A percentile compares a stretch with the other conserved stretches of the same genome.
phyloP scores from a whole-genome alignment of 2,113 vertebrate genomes.

The Lasiurus borealis region DNA sequence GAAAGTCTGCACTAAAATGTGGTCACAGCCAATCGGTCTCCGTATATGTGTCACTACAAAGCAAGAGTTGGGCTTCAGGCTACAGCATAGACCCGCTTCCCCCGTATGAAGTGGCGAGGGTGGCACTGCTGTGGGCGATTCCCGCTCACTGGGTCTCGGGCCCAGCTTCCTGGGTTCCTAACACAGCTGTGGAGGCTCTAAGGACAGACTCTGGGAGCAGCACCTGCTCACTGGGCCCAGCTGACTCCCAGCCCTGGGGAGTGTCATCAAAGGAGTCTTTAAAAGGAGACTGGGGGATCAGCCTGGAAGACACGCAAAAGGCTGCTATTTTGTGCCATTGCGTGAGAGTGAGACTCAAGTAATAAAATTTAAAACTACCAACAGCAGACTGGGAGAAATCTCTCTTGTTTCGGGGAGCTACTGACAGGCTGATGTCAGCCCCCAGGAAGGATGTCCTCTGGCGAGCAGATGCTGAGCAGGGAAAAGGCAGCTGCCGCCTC shows the following conservation, averaged over 20 bases:
- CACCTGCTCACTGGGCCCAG: not conserved
- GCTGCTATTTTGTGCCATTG: not conserved
- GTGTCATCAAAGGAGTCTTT: not conserved
- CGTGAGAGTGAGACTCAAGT: constrained; percentile 12
- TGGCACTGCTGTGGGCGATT: not conserved
- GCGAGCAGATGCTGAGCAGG: not conserved
- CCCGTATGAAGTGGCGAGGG: not conserved
- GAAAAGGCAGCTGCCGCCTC: not conserved
- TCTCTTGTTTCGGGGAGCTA: constrained; percentile 7
- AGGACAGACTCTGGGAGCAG: not conserved
- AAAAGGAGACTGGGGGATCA: not conserved
- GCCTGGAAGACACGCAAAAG: not conserved
- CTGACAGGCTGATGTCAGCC: constrained; percentile 43
- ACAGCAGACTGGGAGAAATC: constrained; percentile 54
- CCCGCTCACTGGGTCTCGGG: not conserved
- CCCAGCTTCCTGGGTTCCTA: not conserved
- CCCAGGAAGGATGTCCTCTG: not conserved
- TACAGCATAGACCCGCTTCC: not conserved
- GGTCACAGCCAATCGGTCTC: constrained; percentile 60
- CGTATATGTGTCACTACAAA: constrained; percentile 34
- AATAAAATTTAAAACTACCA: constrained; percentile 44
- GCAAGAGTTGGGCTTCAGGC: not conserved
- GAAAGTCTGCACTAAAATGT: not conserved
- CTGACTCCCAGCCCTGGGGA: not conserved
- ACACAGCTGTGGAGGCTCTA: no score